These are phyloP conservation scores for Diarsia rubi DNA, from an alignment of 2,888 invertebrate species.

Conservation along the genomic window DNA sequence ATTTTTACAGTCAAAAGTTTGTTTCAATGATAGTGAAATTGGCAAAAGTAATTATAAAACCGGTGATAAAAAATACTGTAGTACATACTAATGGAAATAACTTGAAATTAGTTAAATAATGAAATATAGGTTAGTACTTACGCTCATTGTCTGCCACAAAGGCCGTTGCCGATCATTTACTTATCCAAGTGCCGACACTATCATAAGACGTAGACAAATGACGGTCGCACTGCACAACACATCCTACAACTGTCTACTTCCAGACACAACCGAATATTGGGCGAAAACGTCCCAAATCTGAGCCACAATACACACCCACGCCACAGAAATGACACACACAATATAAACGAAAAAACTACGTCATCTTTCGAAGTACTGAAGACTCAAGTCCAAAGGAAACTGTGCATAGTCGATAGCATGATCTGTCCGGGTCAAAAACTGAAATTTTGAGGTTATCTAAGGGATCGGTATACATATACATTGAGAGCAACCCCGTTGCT, in stretches of 20 bases:
- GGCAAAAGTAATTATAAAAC: not conserved
- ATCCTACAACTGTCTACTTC: conserved; percentile 65
- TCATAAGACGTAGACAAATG: conserved; percentile 67
- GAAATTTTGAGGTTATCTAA: conserved; percentile 88
- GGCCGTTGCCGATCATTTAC: conserved; percentile 68
- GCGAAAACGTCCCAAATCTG: conserved; percentile 65
- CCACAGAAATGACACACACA: conserved; percentile 42
- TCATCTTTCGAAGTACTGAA: conserved; percentile 53
- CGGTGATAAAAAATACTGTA: not conserved
- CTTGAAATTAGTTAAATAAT: conserved; percentile 25
- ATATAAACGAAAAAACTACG: conserved; percentile 47
- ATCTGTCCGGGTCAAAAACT: conserved; percentile 78
- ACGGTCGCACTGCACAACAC: conserved; percentile 61
- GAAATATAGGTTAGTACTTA: conserved; percentile 73
- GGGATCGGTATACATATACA: conserved; percentile 86
- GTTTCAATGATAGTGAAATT: not conserved
- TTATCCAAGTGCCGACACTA: conserved; percentile 67
- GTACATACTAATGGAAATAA: not conserved
- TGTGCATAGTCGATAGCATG: conserved; percentile 67
- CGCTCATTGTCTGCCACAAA: conserved; percentile 80
- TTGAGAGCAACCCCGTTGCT: conserved; percentile 75
- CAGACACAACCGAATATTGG: conserved; percentile 66
- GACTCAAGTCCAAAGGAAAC: conserved; percentile 64
- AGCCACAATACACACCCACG: conserved; percentile 59
- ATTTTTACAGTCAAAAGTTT: conserved; percentile 1